Evolutionary conservation across 1,140 invertebrate species (phyloP), one percentile per base, ranked within the genome.

Genomic region (Zaprionus tsacasi): DNA sequence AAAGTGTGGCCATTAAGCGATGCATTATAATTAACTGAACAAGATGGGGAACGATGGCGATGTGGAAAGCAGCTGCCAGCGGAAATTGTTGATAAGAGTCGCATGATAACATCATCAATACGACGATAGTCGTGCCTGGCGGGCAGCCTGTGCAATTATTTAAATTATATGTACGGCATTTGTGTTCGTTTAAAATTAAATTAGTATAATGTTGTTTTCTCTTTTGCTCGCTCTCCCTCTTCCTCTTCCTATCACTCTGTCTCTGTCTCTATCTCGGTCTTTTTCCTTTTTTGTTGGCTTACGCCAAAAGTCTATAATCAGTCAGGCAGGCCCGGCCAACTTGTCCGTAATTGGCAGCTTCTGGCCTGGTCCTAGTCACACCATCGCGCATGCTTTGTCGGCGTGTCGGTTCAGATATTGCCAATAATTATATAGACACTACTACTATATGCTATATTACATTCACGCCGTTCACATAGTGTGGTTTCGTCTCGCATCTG

Each of bases 151-250:
- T 79, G 79, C 76, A 86, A 86, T 86, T 86, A 88, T 82, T 70
- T 82, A 88, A 86, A 86, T 86, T 86, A 86, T 86, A 86, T 82
- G 79, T 70, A 65, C 74, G 48, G 50, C 80, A 71, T 79, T 86
- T 76, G 69, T 76, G 83, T 88, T 86, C 82, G 83, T 86, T 86
- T 86, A 86, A 86, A 86, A 86, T 86, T 81, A 82, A 86, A 86
- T 87, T 86, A 86, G 82, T 86, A 86, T 82, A 82, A 87, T 87
- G 79, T 68, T 50, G 60, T 70, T 48, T 81, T 69, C 50, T 66
- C 76, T 25, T 58, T 60, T 54, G 48, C 21, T 45, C 36, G 36
- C 33, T 54, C 1, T 12, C 25, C 45, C 48, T 70, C 30, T 70
- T 8, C n/a, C 40, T 17, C 17, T 35, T 10, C 38, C 13, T 15